phyloP scores from a whole-genome alignment of 2,888 invertebrate genomes.

The Dynastes grantii region DNA sequence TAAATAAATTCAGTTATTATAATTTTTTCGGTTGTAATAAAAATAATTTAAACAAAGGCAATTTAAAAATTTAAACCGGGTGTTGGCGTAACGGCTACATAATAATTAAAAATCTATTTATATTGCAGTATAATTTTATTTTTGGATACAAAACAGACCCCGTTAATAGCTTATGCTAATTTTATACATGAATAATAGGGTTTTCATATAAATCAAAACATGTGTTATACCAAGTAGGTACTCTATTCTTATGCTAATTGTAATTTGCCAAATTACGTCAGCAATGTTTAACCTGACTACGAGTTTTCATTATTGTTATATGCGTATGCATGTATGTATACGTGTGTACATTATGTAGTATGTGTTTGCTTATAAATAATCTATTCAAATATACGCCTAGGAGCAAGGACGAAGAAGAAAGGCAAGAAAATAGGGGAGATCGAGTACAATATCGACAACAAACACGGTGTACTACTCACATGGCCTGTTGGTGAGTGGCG shows the following conservation, averaged over 20 bases:
- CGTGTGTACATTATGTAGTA: background rate
- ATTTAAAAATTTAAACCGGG: too few species aligned
- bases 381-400: slow-evolving; percentile 11
- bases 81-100: too few species aligned
- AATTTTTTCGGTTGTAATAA: too few species aligned
- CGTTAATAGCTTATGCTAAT: too few species aligned
- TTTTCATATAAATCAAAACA: background rate
- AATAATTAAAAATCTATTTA: too few species aligned
- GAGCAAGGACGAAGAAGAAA: background rate
- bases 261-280: background rate
- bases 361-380: slow-evolving; percentile 2
- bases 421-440: slow-evolving; percentile 10
- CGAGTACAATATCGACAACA: slow-evolving; percentile 19
- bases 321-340: too few species aligned
- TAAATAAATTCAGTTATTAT: too few species aligned
- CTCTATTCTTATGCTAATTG: slow-evolving; percentile 13
- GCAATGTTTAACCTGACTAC: background rate
- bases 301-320: slow-evolving; percentile 5
- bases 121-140: too few species aligned
- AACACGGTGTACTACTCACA: slow-evolving; percentile 56
- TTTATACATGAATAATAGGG: too few species aligned
- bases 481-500: slow-evolving; percentile 69
- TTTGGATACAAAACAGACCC: too few species aligned
- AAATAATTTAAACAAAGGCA: too few species aligned
- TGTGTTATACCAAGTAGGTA: background rate